phyloP scores from a whole-genome alignment of 2,888 invertebrate species.

The Drosophila aldrichi region DNA sequence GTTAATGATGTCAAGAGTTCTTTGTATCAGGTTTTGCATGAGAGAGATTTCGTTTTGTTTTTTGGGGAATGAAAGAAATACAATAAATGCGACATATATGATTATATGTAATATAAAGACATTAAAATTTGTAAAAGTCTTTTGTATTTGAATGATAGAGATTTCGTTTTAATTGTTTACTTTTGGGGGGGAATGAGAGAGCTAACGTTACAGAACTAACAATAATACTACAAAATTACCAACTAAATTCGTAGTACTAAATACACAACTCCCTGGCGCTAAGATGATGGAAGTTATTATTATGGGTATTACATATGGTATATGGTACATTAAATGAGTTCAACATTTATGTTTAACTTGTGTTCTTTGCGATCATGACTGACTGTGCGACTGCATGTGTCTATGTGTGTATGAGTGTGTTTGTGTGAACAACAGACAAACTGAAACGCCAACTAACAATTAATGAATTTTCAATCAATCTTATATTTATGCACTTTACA shows the following conservation, averaged over 20 bases:
- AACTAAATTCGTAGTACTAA: slow-evolving; percentile 27
- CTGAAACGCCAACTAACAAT: slow-evolving; percentile 77
- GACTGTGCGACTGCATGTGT: slow-evolving; percentile 21
- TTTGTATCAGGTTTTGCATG: neutral
- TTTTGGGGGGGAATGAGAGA: slow-evolving; percentile 39
- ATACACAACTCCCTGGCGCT: slow-evolving; percentile 24
- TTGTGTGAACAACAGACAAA: slow-evolving; percentile 70
- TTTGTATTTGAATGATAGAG: slow-evolving; percentile 6
- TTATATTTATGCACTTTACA: slow-evolving; percentile 62
- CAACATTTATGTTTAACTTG: slow-evolving; percentile 29
- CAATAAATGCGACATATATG: slow-evolving; percentile 16
- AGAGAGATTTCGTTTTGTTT: neutral
- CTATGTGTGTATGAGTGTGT: slow-evolving; percentile 11
- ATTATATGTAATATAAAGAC: slow-evolving; percentile 24
- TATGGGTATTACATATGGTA: slow-evolving; percentile 16
- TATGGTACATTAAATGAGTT: slow-evolving; percentile 30
- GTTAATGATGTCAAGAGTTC: neutral
- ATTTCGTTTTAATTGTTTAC: neutral
- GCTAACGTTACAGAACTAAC: slow-evolving; percentile 50
- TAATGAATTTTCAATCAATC: slow-evolving; percentile 66
- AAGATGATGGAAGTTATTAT: slow-evolving; percentile 12
- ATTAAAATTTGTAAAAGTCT: too few species aligned
- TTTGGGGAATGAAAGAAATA: slow-evolving; percentile 35
- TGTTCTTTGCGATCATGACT: slow-evolving; percentile 22
- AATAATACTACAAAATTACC: slow-evolving; percentile 57